Evolutionary conservation across 2,113 vertebrate genomes (phyloP), one percentile per base, ranked within the genome.

Genomic region (Beaufortia kweichowensis): DNA sequence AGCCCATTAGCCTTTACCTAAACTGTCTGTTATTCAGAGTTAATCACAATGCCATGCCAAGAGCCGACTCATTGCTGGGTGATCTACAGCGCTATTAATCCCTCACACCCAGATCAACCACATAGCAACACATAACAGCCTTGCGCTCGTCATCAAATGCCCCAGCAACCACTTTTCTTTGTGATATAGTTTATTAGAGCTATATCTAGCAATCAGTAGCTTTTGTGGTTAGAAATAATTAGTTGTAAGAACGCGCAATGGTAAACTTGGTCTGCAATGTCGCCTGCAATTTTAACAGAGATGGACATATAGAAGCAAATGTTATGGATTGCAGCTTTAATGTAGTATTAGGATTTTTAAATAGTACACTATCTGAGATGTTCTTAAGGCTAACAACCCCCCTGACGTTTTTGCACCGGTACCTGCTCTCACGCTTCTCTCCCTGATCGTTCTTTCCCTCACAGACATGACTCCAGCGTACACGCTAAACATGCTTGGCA

Each of bases 401-500:
- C 39, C 33, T 31, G 65, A 48, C 28, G 23, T 9, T 62, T 31
- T 39, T 63, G 50, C 75, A 15, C 35, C 35, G 35, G 28, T 53
- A 57, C 21, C 56, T 78, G n/a, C 66, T 61, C 41, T 78, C 48
- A 72, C 46, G 6, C 28, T 77, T 75, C 50, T 67, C 62, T 61
- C 26, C 46, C 61, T 63, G 50, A 35, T 69, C 35, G 33, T 83
- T 79, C 87, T 85, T 86, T 93, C 75, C 89, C 85, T 90, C 85
- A 75, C 91, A 92, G 89, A 91, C 89, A 60, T 66, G 85, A 79
- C 72, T 60, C 87, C 80, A 83, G 88, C 77, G 81, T 82, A 68
- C 77, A 74, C 77, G 84, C 81, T 70, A 86, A 78, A 67, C 82
- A 79, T 77, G 81, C 88, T 85, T 86, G 87, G 83, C 83, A 79